Conservation (phyloP, 2,888 invertebrate genomes). For the Alitta virens region DNA sequence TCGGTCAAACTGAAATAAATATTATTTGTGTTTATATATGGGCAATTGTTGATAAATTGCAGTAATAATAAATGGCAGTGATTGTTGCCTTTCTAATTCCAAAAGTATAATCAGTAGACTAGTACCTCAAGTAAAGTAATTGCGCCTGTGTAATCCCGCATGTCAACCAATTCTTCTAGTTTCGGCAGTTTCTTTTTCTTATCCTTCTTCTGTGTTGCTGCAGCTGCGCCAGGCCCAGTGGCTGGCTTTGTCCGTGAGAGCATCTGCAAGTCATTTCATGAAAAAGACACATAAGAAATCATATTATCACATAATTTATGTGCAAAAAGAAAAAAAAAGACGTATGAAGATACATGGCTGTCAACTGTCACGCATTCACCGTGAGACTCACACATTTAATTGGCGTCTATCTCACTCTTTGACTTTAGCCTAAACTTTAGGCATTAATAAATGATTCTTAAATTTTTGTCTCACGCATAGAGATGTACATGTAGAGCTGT, state of each 20-base stretch:
- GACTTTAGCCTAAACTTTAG: too few relatives aligned
- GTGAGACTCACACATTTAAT: too few relatives aligned
- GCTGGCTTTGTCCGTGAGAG: conserved; percentile 57
- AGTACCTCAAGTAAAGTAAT: conserved; percentile 76
- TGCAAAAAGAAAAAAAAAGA: too few relatives aligned
- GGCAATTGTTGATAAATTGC: background rate
- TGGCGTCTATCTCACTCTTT: too few relatives aligned
- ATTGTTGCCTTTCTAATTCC: background rate
- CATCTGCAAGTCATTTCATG: conserved; percentile 39
- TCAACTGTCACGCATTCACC: too few relatives aligned
- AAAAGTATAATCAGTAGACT: background rate
- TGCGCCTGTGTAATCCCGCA: conserved; percentile 92
- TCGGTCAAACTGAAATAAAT: conserved; percentile 60
- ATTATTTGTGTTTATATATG: too few relatives aligned
- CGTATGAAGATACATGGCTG: too few relatives aligned
- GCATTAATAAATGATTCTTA: too few relatives aligned
- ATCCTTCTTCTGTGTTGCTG: conserved; percentile 45
- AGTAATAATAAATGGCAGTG: background rate
- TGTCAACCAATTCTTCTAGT: conserved; percentile 83
- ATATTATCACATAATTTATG: background rate
- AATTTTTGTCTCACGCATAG: too few relatives aligned
- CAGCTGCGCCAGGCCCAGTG: conserved; percentile 48
- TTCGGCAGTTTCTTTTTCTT: conserved; percentile 63
- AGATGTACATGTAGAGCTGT: too few relatives aligned
- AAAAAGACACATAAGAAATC: too few relatives aligned